Conservation (phyloP, 1,140 invertebrate genomes). For the Drosophila nigrodunni region DNA sequence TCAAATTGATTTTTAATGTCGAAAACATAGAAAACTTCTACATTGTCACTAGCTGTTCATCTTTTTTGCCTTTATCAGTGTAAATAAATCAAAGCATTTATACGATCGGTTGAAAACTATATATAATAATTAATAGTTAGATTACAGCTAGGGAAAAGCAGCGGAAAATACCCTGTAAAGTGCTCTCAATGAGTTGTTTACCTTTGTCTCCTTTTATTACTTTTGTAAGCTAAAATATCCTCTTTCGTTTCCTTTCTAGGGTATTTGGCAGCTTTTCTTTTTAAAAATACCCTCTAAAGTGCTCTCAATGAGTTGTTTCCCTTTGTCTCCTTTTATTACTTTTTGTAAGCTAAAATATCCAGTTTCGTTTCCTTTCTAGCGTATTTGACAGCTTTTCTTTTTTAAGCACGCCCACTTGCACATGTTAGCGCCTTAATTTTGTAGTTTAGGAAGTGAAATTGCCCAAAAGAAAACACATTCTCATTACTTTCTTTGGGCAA, state of each 20-base stretch:
- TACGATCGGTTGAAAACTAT: not conserved
- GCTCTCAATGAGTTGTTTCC: too few species aligned
- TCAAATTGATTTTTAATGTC: slow-evolving; percentile 6
- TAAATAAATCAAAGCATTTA: slow-evolving; percentile 21
- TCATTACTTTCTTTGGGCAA: slow-evolving; percentile 33
- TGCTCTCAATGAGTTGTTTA: too few species aligned
- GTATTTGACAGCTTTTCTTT: not conserved
- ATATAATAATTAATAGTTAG: not conserved
- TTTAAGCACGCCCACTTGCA: slow-evolving; percentile 7
- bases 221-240: too few species aligned
- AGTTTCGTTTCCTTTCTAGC: too few species aligned
- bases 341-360: too few species aligned
- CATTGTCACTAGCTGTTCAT: slow-evolving; percentile 24
- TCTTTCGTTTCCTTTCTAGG: not conserved
- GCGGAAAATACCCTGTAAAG: not conserved
- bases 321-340: too few species aligned
- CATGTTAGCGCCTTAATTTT: slow-evolving; percentile 17
- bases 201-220: too few species aligned
- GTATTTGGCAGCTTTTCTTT: not conserved
- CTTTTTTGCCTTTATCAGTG: slow-evolving; percentile 23
- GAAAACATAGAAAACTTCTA: not conserved
- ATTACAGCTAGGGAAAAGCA: not conserved
- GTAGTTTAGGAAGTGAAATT: slow-evolving; percentile 37
- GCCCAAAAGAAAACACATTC: slow-evolving; percentile 9
- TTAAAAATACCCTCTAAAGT: not conserved